These are phyloP conservation scores for Hydropsyche tenuis DNA, from an alignment of 1,140 invertebrate genomes.

Conservation along the genomic window DNA sequence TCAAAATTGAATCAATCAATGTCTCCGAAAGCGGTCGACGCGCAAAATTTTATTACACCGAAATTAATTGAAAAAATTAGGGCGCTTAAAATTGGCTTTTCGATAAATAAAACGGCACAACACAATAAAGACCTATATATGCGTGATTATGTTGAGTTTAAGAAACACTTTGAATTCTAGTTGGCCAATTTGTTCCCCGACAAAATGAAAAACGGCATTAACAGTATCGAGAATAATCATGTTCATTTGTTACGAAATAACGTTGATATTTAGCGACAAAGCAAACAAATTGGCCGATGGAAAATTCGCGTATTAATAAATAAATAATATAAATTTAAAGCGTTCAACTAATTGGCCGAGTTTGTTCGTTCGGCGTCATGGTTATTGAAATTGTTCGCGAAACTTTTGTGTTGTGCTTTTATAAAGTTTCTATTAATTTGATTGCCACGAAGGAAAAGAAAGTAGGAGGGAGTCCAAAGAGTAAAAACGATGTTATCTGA, in stretches of 20 bases:
- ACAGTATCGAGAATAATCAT: background rate
- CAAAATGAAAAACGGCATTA: too few species aligned
- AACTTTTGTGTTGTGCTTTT: slow-evolving; percentile 39
- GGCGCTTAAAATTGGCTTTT: too few species aligned
- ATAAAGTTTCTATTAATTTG: slow-evolving; percentile 44
- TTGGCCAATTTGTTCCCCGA: background rate
- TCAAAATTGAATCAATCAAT: slow-evolving; percentile 18
- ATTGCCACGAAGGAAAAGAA: slow-evolving; percentile 39
- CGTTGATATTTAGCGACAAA: background rate
- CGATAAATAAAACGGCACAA: background rate
- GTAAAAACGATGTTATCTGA: too few species aligned
- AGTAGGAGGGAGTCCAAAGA: slow-evolving; percentile 31
- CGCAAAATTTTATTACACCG: background rate
- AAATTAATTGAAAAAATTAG: slow-evolving; percentile 8
- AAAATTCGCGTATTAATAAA: background rate
- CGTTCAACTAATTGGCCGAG: slow-evolving; percentile 13
- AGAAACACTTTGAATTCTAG: background rate
- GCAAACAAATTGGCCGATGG: slow-evolving; percentile 5
- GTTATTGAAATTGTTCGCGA: slow-evolving; percentile 48
- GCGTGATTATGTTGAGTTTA: too few species aligned
- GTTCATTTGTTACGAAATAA: background rate
- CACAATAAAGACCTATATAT: background rate
- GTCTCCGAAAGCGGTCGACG: background rate
- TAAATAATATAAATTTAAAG: slow-evolving; percentile 7
- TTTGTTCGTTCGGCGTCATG: slow-evolving; percentile 12